A percentile compares a stretch with the other conserved stretches of the same genome.
These are phyloP conservation scores for Resseliella maxima DNA, from an alignment of 2,888 invertebrate genomes.

Conservation along the genomic window DNA sequence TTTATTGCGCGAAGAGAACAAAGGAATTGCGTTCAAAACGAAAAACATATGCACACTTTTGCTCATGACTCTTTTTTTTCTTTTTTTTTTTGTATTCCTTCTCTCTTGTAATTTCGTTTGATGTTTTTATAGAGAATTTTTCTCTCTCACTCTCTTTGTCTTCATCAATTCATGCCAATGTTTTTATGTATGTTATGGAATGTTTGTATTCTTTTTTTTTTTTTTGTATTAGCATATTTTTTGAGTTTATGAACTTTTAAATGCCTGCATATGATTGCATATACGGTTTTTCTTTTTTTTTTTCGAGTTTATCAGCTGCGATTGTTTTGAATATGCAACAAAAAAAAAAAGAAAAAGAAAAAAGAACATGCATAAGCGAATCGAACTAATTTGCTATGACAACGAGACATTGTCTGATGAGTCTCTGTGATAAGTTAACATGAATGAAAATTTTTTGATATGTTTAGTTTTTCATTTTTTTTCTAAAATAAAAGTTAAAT, in stretches of 20 bases:
- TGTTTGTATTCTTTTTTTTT: no score
- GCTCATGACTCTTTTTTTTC: not conserved
- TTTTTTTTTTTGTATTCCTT: not conserved
- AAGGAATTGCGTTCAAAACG: conserved; percentile 32
- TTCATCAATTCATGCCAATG: not conserved
- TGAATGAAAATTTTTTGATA: no score
- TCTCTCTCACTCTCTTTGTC: not conserved
- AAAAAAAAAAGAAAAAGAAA: no score
- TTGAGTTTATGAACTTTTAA: conserved; percentile 33
- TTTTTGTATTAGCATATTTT: not conserved
- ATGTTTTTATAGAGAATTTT: not conserved
- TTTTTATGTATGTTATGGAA: no score
- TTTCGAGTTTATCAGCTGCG: not conserved
- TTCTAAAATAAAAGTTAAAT: no score
- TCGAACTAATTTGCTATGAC: no score
- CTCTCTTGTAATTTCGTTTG: not conserved
- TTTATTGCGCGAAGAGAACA: conserved; percentile 31
- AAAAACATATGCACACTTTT: conserved; percentile 23
- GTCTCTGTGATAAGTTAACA: no score
- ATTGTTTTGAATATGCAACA: not conserved
- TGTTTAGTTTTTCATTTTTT: no score
- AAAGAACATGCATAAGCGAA: not conserved
- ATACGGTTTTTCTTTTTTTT: not conserved
- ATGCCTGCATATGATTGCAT: not conserved
- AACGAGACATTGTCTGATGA: no score